Base-by-base conservation (phyloP, 1,140 invertebrate species). In the Parasteatoda tepidariorum region DNA sequence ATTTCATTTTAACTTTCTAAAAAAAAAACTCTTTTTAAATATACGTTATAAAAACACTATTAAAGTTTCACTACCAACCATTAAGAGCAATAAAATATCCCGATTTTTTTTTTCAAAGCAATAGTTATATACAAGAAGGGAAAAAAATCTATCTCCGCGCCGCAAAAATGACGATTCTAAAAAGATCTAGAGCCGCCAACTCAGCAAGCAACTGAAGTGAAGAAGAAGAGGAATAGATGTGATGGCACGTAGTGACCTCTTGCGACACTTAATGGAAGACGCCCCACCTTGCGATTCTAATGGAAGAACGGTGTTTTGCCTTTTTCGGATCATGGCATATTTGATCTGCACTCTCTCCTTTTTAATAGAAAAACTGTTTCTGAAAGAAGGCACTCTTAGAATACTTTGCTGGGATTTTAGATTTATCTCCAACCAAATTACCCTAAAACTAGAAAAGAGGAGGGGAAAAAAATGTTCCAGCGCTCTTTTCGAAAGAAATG, bases 261-360 rank as follows among this genome's bases (percentile, higher is more conserved):
- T 61, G 66, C 78, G 78, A 48, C 67, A 71, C 54, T 82, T 82
- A 82, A 82, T 82, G 78, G 78, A 82, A 82, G 67, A 82, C 67
- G 64, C 64, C 76, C 76, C 64, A 28, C 64, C 61, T 67, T 24
- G 66, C 28, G 78, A 71, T 82, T 82, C 78, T 82, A 82, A 82
- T 82, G 78, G 78, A 82, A 82, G 78, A 82, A 82, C 57, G 66
- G 31, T 82, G 78, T 82, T 62, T 54, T 28, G 76, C 64, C 78
- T 82, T 82, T 71, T 71, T 66, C 78, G 78, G 78, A 82, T 82
- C 78, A 71, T 70, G 55, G 78, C 70, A 82, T 82, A 82, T 82
- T 82, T 82, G 78, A 82, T 82, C 78, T 48, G 68, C 34, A 3
- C 30, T 48, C 64, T 64, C 62, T 31, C 31, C 33, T 76, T 76